Evolutionary conservation across 2,113 vertebrate species (phyloP).

Genomic region (Xiphorhynchus elegans): DNA sequence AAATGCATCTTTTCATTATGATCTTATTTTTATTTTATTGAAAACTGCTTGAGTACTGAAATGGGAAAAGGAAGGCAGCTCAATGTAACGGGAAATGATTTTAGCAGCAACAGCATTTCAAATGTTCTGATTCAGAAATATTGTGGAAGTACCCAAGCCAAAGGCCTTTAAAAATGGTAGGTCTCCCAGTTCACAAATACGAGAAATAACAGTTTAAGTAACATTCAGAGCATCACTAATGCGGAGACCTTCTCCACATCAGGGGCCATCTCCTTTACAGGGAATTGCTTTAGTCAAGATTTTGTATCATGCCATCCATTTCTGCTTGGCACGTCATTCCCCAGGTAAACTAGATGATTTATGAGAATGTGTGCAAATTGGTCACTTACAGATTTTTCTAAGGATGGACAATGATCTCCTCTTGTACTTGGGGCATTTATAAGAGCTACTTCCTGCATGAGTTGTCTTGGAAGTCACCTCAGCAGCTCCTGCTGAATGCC

Average conservation of each 20-base stretch:
- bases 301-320: background rate
- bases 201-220: background rate
- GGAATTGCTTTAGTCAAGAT: background rate
- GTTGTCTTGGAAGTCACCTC: background rate
- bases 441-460: background rate
- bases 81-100: background rate
- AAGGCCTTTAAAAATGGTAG: background rate
- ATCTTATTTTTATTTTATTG: slow-evolving; percentile 2
- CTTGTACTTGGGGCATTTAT: background rate
- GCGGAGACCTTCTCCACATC: background rate
- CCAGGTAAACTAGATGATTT: background rate
- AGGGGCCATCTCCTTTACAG: background rate
- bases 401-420: background rate
- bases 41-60: background rate
- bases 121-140: background rate
- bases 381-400: background rate
- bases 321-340: background rate
- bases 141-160: background rate
- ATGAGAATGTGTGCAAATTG: background rate
- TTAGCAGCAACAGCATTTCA: background rate
- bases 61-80: background rate
- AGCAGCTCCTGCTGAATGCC: background rate
- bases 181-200: background rate
- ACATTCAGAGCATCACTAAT: background rate
- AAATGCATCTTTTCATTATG: background rate